Evolutionary conservation across 35 echinoderm and acorn worm genomes (phyloP), one percentile per base, ranked within the genome.

Genomic region (Acanthaster planci): DNA sequence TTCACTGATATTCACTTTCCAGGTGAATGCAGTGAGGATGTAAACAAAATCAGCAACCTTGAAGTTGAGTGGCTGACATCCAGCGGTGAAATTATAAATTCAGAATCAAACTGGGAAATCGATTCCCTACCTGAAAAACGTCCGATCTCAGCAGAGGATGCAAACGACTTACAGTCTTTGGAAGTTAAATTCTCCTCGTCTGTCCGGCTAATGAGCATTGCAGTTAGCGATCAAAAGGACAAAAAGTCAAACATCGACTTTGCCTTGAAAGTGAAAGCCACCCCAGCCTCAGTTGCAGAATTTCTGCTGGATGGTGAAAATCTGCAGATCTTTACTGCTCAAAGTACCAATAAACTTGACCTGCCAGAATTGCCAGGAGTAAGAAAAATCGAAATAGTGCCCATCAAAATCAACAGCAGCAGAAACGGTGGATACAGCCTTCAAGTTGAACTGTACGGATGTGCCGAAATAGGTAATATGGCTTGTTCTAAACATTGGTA

Each of bases 391-490:
- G 19, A 72, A 72, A 27, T 72, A 72, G 64, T 72, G 22, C 64
- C 64, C 22, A 10, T 72, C 22, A 72, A 34, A 29, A 31, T 31
- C 30, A 29, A 72, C 23, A 0, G 26, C 10, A 8, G 29, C 30
- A 72, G 26, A 18, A 18, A 14, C 23, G 34, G 10, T 31, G 26
- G 22, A 72, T 12, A 26, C 14, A 26, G 7, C 22, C 0, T 72
- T 26, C 22, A 72, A 1, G 64, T 72, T 72, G 64, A 36, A 10
- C 34, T 72, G 3, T 30, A 27, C 10, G 64, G 64, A 72, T 72
- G 64, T 72, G 64, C 64, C 9, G 64, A 72, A 72, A 72, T 36
- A 72, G 64, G 64, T 72, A 31, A n/a, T 35, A 26, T 72, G 64
- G 30, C 64, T 27, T 2, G 0, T 72, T 2, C 15, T 34, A 27